phyloP scores from a whole-genome alignment of 2,888 invertebrate species.

The Polydesmus complanatus region DNA sequence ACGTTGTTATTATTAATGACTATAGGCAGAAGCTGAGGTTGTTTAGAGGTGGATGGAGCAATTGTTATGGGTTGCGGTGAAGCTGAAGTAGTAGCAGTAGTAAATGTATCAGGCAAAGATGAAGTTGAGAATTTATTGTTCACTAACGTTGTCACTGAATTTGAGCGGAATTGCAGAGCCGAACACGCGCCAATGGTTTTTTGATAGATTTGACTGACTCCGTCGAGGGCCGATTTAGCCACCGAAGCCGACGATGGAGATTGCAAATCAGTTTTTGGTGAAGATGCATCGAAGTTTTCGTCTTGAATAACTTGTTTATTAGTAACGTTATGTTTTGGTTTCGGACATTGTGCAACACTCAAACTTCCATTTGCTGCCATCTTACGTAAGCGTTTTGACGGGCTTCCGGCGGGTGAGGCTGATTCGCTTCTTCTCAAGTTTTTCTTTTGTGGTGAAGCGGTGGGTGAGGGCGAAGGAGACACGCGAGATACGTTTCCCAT shows the following conservation, averaged over 20 bases:
- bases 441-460: background rate
- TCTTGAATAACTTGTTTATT: conserved; percentile 74
- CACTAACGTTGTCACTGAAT: background rate
- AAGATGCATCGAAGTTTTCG: background rate
- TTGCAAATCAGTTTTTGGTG: conserved; percentile 40
- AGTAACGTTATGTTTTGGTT: background rate
- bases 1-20: too few relatives aligned
- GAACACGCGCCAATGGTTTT: conserved; percentile 9
- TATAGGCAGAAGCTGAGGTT: too few relatives aligned
- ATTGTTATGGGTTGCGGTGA: background rate
- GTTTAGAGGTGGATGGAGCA: background rate
- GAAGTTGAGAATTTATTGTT: too few relatives aligned
- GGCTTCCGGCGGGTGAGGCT: conserved; percentile 1
- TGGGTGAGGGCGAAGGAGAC: background rate
- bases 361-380: background rate
- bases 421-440: background rate
- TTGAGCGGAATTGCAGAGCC: background rate
- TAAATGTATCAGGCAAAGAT: too few relatives aligned
- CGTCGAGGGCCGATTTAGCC: conserved; percentile 62
- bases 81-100: background rate
- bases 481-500: too few relatives aligned
- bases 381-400: background rate
- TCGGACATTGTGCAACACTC: background rate
- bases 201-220: conserved; percentile 22
- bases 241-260: conserved; percentile 56